phyloP scores from a whole-genome alignment of 2,797 vertebrate species.

The Trichosurus vulpecula region DNA sequence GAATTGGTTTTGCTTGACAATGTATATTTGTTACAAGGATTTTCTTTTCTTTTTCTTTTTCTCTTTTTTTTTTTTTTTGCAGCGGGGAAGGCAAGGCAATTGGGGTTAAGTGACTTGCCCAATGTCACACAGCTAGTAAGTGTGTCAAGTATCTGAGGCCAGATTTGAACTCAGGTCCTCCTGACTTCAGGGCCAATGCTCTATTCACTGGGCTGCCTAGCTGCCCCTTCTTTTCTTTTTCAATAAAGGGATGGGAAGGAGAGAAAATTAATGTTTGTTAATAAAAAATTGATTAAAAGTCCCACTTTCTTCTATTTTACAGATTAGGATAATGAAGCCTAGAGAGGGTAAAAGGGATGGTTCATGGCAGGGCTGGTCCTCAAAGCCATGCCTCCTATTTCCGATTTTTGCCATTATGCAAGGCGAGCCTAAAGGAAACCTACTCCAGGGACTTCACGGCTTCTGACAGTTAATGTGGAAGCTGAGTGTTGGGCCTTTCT shows the following conservation, averaged over 20 bases:
- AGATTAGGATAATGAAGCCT: not conserved
- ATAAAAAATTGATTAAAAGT: not conserved
- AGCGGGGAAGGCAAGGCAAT: no score
- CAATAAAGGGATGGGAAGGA: not conserved
- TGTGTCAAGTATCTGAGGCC: no score
- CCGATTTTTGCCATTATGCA: not conserved
- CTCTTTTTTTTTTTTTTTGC: no score
- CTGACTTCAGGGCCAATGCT: no score
- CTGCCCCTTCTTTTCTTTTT: not conserved
- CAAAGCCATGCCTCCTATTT: not conserved
- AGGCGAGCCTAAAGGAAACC: not conserved
- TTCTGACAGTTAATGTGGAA: not conserved
- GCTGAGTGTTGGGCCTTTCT: not conserved
- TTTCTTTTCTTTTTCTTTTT: not conserved
- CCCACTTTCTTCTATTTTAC: not conserved
- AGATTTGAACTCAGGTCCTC: no score
- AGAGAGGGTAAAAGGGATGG: not conserved
- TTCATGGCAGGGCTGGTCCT: not conserved
- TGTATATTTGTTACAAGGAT: not conserved
- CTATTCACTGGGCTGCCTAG: no score
- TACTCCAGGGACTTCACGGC: not conserved
- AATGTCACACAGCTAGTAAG: no score
- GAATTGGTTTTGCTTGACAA: not conserved
- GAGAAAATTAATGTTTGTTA: not conserved
- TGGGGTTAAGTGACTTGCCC: no score